Evolutionary conservation across 2,888 invertebrate species (phyloP), one percentile per base, ranked within the genome.

Genomic region (Hypsopygia costalis): DNA sequence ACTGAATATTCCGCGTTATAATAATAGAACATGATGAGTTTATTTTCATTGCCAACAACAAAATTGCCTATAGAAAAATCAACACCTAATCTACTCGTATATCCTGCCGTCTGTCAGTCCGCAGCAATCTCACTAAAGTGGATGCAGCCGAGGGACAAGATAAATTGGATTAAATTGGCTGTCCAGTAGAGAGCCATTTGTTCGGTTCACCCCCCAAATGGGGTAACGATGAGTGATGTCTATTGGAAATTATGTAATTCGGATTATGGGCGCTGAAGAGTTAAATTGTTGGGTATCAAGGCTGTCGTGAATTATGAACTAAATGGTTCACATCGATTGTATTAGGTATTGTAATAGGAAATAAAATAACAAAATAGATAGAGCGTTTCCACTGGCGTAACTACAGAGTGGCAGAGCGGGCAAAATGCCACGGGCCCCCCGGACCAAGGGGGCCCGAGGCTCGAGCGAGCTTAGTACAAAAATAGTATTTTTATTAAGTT

Each of bases 91-190:
- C 69, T 56, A n/a, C n/a, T n/a, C n/a, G n/a, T n/a, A 55, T 65
- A 74, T 81, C 80, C 81, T 74, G 78, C 62, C 65, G 62, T 66
- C 68, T 63, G 64, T 49, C 59, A 43, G 58, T 48, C 61, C 42
- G 58, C 47, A 46, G 51, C 72, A 78, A 80, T 80, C 69, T 70
- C 69, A 42, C 51, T 62, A 71, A 80, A 74, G 70, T 72, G 71
- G 62, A 52, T 48, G 56, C 56, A 60, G 61, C 55, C 61, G 25
- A 25, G 54, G 52, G 57, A 58, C 49, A 36, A 36, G 49, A 65
- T 75, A 71, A 81, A 85, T 82, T 85, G 83, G 73, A 81, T 74
- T 67, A 80, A 82, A 85, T 85, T 82, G 82, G 73, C 70, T 72
- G 58, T 54, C 53, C 58, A 56, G 55, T 56, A 64, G 65, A 54